Conservation (phyloP, 2,888 invertebrate species). For the Pilophorus perplexus region DNA sequence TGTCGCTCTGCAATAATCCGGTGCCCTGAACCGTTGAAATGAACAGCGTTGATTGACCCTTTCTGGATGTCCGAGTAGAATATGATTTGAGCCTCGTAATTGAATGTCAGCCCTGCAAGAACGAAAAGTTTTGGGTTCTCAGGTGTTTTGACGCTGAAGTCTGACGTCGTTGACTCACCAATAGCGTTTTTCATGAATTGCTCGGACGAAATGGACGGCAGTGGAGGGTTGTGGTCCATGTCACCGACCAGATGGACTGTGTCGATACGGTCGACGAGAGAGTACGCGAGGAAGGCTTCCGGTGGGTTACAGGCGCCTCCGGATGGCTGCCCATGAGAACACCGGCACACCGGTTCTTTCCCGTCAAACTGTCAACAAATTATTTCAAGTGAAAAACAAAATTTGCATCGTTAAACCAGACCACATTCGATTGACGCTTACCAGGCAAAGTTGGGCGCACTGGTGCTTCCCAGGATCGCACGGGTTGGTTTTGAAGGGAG, state of each 20-base stretch:
- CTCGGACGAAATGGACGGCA: slow-evolving; percentile 67
- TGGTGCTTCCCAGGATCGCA: slow-evolving; percentile 59
- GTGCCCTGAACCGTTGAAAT: slow-evolving; percentile 75
- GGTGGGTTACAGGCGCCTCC: slow-evolving; percentile 59
- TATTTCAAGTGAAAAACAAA: too few relatives aligned
- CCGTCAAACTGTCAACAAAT: slow-evolving; percentile 65
- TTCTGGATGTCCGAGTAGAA: slow-evolving; percentile 89
- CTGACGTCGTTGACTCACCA: slow-evolving; percentile 55
- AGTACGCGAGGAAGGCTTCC: slow-evolving; percentile 79
- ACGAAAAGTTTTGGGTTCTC: too few relatives aligned
- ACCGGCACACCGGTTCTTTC: slow-evolving; percentile 67
- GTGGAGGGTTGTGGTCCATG: slow-evolving; percentile 69
- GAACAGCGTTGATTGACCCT: slow-evolving; percentile 77
- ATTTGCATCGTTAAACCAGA: too few relatives aligned
- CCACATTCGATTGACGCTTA: too few relatives aligned
- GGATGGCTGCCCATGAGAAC: slow-evolving; percentile 67
- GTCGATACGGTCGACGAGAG: slow-evolving; percentile 75
- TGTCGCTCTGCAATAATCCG: slow-evolving; percentile 53
- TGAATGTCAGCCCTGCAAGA: slow-evolving; percentile 69
- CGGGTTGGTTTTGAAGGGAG: slow-evolving; percentile 7
- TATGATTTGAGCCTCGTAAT: slow-evolving; percentile 65
- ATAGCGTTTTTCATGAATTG: slow-evolving; percentile 81
- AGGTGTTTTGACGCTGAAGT: too few relatives aligned
- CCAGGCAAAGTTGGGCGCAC: slow-evolving; percentile 75
- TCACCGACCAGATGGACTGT: slow-evolving; percentile 73